Percentiles rank a stretch among this genome's conserved stretches.
Evolutionary conservation across 2,113 vertebrate species (phyloP).

Genomic region (Atlantisia rogersi): DNA sequence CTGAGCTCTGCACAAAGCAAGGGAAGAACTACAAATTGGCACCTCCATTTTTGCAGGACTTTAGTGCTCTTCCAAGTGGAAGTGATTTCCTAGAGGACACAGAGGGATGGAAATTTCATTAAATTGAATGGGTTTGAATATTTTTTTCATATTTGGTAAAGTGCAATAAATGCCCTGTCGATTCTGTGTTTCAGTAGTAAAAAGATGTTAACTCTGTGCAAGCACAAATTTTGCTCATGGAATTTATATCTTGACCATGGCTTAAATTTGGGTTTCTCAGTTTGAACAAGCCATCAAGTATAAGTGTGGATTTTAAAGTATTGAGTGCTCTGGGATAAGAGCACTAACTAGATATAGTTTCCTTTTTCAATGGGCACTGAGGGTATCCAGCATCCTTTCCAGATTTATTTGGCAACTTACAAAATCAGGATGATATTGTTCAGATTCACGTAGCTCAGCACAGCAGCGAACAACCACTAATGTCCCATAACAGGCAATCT

Average conservation of each 20-base stretch:
- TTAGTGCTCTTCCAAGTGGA: background rate
- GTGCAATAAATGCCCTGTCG: background rate
- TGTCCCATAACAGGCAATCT: background rate
- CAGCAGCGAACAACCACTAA: background rate
- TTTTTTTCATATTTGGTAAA: background rate
- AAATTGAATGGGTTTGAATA: background rate
- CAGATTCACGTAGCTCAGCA: background rate
- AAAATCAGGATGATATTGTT: background rate
- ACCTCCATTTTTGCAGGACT: background rate
- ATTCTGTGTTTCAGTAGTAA: background rate
- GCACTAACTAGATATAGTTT: background rate
- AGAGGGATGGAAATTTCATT: background rate
- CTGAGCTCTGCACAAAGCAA: background rate
- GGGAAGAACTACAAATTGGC: background rate
- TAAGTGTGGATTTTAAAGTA: background rate
- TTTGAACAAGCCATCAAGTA: background rate
- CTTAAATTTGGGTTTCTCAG: background rate
- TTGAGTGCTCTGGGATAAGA: background rate
- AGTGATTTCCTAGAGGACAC: background rate
- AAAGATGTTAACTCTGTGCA: background rate
- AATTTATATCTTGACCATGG: background rate
- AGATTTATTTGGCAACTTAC: background rate
- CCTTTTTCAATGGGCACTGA: background rate
- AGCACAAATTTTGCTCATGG: background rate
- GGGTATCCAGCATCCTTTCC: background rate